Base-by-base conservation (phyloP, 2,888 invertebrate species). In the Eucera pruinosa region DNA sequence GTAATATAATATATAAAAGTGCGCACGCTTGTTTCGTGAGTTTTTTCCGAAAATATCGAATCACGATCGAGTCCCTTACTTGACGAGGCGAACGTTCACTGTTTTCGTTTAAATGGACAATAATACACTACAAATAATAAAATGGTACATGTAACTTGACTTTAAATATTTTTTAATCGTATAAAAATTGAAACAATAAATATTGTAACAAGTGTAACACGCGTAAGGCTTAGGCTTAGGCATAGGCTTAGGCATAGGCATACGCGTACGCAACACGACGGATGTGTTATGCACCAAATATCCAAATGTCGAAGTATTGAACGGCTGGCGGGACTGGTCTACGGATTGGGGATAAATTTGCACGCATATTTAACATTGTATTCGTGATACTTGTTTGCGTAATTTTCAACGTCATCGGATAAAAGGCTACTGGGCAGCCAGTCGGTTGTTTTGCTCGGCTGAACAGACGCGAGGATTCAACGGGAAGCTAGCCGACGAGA, bases 391-490 rank as follows among this genome's bases (percentile, higher is more conserved):
- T 82, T 84, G 61, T 78, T 80, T 43, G 75, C 54, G 64, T 62
- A 71, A 30, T 68, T 79, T 57, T 79, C 74, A 41, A 48, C 43
- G 36, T 66, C 71, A 43, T 67, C 64, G 23, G 66, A 6, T 36
- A 15, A 79, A 79, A 27, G 82, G 15, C 81, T 84, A 48, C 79
- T 82, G 18, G 81, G 80, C 0, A 88, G 62, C 87, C 86, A 86
- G 20, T 86, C 89, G 55, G 73, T 84, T 11, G 78, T 84, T n/a
- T 33, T 84, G 74, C 43, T 87, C 81, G 1, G 81, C 77, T n/a
- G 86, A 86, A 79, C 84, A 87, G 68, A 87, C 85, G 73, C 77
- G 83, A 5, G 82, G 61, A 74, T 81, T 86, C 48, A 82, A n/a
- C n/a, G 80, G 82, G 68, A 81, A 69, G 68, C 87, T 88, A 15